These are phyloP conservation scores for Nematolebias whitei DNA, from an alignment of 2,113 vertebrate genomes.

Conservation along the genomic window DNA sequence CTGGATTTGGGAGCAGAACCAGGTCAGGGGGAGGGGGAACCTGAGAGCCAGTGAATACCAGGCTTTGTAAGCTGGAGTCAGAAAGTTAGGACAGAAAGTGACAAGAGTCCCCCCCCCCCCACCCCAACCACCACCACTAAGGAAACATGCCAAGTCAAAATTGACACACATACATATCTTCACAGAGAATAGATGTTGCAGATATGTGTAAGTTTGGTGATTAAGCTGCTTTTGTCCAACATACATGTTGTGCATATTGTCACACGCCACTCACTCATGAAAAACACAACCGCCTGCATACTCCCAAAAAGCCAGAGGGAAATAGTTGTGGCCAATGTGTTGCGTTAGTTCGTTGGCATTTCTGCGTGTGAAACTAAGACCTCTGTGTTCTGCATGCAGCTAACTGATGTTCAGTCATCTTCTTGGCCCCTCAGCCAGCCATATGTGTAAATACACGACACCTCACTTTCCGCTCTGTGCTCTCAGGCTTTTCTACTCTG, in stretches of 20 bases:
- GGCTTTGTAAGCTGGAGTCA: constrained; percentile 72
- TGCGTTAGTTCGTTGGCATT: constrained; percentile 52
- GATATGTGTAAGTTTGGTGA: constrained; percentile 33
- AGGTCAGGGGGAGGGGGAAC: constrained; percentile 67
- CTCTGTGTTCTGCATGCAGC: constrained; percentile 66
- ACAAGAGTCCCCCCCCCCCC: constrained; percentile 62
- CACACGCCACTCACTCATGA: constrained; percentile 14
- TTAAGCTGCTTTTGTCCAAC: constrained; percentile 14
- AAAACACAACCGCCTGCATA: constrained; percentile 13
- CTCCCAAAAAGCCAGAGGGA: constrained; percentile 38
- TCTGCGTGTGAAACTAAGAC: constrained; percentile 62
- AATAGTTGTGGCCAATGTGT: constrained; percentile 43
- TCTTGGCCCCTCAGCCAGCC: constrained; percentile 39
- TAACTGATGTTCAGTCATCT: constrained; percentile 51
- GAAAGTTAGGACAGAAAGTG: constrained; percentile 77
- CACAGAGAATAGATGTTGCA: no score
- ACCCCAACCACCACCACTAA: constrained; percentile 37
- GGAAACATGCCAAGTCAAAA: constrained; percentile 71
- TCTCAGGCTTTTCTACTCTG: constrained; percentile 50
- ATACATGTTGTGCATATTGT: constrained; percentile 10
- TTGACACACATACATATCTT: no score
- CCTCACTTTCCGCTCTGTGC: constrained; percentile 57
- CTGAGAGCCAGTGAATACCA: constrained; percentile 72
- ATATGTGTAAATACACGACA: constrained; percentile 51
- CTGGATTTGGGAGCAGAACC: constrained; percentile 68